Conservation (phyloP, 1,140 invertebrate genomes). For the Drosophila rufa region DNA sequence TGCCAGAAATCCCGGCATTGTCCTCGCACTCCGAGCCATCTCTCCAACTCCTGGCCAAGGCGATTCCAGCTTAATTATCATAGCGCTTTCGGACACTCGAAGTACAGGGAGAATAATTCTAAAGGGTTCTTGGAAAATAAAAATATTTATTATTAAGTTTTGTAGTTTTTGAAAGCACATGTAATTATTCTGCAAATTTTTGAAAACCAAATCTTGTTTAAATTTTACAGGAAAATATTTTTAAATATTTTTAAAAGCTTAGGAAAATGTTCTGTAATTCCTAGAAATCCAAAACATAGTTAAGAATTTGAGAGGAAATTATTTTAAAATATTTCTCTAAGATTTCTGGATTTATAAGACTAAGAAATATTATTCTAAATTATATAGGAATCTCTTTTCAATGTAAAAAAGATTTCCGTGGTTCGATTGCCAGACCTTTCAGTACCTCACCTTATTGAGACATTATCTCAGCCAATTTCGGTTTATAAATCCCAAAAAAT, state of each 20-base stretch:
- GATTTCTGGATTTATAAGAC: neutral
- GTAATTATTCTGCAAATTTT: no score
- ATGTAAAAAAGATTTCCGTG: neutral
- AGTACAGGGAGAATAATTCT: slow-evolving; percentile 6
- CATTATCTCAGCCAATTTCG: neutral
- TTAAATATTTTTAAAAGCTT: no score
- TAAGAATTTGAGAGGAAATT: neutral
- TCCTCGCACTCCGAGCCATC: slow-evolving; percentile 13
- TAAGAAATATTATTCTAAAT: neutral
- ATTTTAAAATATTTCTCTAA: neutral
- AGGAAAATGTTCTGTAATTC: no score
- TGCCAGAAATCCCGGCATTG: slow-evolving; percentile 57
- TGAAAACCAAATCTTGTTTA: neutral
- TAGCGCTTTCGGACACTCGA: slow-evolving; percentile 56
- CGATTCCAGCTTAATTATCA: slow-evolving; percentile 76
- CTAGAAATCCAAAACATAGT: no score
- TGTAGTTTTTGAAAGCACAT: no score
- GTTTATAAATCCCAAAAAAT: no score
- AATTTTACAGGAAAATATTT: neutral
- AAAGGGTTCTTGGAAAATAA: neutral
- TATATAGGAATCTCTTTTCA: neutral
- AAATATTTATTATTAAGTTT: neutral
- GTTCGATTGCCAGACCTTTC: neutral
- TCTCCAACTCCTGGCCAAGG: slow-evolving; percentile 13
- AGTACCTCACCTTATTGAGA: no score